Percentiles rank a stretch among this genome's conserved stretches.
phyloP scores from a whole-genome alignment of 2,113 vertebrate species.

The Strix aluco region DNA sequence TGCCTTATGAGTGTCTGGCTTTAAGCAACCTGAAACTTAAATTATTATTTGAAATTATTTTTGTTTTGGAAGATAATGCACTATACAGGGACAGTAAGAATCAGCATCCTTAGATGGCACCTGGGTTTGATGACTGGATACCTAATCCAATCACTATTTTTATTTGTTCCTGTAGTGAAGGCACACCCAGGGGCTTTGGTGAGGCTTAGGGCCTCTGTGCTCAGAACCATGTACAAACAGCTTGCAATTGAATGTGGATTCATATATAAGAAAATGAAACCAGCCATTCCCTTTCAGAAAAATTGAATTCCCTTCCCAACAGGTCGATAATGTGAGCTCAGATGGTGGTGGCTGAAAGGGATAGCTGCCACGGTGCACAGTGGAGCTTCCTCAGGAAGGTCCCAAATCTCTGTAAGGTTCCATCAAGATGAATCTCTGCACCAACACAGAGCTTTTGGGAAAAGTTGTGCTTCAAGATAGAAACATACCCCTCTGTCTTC shows the following conservation, averaged over 20 bases:
- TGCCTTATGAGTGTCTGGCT: background rate
- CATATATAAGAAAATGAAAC: constrained; percentile 33
- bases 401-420: background rate
- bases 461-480: accelerated
- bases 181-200: background rate
- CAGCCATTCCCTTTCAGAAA: constrained; percentile 25
- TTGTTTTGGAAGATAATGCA: background rate
- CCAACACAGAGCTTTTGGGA: background rate
- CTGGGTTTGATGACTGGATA: background rate
- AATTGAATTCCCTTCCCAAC: background rate
- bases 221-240: background rate
- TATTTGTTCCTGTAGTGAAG: constrained; percentile 8
- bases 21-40: constrained; percentile 17
- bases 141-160: constrained; percentile 16
- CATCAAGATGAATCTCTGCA: background rate
- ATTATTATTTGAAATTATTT: constrained; percentile 31
- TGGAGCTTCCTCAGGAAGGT: background rate
- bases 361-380: background rate
- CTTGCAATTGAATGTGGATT: constrained; percentile 10
- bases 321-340: background rate
- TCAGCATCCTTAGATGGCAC: background rate
- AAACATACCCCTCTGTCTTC: background rate
- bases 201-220: background rate
- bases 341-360: background rate
- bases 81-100: background rate